phyloP scores from a whole-genome alignment of 2,888 invertebrate species.

The Thyatira batis region DNA sequence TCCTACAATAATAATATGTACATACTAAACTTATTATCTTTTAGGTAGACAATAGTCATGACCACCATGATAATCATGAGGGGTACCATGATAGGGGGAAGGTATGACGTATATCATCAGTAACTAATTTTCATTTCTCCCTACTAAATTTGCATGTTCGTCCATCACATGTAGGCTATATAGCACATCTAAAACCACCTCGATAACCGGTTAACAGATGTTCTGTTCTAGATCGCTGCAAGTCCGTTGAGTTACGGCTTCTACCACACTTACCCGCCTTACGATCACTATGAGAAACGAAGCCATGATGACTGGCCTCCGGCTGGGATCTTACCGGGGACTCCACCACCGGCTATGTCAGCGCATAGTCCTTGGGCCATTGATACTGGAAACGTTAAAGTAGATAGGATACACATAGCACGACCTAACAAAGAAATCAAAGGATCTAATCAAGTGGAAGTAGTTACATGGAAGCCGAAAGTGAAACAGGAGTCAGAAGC shows the following conservation, averaged over 20 bases:
- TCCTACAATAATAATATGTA: slow-evolving; percentile 8
- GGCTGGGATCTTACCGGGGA: slow-evolving; percentile 58
- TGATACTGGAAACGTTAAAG: slow-evolving; percentile 43
- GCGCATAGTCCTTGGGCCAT: slow-evolving; percentile 45
- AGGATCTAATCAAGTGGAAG: slow-evolving; percentile 28
- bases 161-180: slow-evolving; percentile 48
- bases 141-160: slow-evolving; percentile 17
- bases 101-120: slow-evolving; percentile 51
- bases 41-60: slow-evolving; percentile 73
- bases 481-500: slow-evolving; percentile 45
- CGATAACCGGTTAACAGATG: slow-evolving; percentile 76
- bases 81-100: slow-evolving; percentile 73
- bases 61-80: slow-evolving; percentile 72
- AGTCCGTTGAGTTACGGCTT: slow-evolving; percentile 89
- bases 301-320: slow-evolving; percentile 61
- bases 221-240: slow-evolving; percentile 85
- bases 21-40: slow-evolving; percentile 60
- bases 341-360: slow-evolving; percentile 46
- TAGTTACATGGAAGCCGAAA: slow-evolving; percentile 49
- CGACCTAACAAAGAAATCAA: slow-evolving; percentile 31
- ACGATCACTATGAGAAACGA: slow-evolving; percentile 74
- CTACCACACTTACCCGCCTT: slow-evolving; percentile 82
- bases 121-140: slow-evolving; percentile 36
- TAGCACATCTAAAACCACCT: slow-evolving; percentile 51
- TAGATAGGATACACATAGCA: slow-evolving; percentile 55